These are phyloP conservation scores for Mionectes olivaceus DNA, from an alignment of 2,797 vertebrate genomes.

Conservation along the genomic window DNA sequence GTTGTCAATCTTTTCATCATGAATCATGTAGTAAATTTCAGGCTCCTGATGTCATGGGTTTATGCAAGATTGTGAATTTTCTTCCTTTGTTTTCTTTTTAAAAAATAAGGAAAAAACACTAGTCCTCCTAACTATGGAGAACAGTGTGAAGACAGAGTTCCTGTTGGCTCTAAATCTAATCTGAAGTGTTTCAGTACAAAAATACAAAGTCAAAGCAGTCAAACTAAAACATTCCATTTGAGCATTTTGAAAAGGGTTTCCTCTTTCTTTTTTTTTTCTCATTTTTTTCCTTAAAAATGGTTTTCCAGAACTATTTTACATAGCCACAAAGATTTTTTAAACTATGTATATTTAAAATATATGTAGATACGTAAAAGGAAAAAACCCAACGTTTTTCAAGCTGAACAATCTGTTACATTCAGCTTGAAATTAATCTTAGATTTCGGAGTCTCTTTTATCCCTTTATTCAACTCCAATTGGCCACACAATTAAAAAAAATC, in stretches of 20 bases:
- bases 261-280: accelerated
- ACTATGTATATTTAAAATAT: background rate
- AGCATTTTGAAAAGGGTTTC: background rate
- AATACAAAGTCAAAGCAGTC: background rate
- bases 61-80: background rate
- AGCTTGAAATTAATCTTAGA: background rate
- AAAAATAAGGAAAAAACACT: accelerated
- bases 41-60: background rate
- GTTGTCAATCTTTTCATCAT: background rate
- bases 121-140: background rate
- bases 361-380: background rate
- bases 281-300: background rate
- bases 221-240: background rate
- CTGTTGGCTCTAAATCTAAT: background rate
- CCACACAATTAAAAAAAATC: background rate
- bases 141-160: background rate
- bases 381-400: background rate
- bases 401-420: background rate
- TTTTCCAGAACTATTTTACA: background rate
- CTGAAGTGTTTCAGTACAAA: background rate
- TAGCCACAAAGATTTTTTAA: background rate
- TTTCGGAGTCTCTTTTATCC: background rate
- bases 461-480: background rate
- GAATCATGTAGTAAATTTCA: background rate
- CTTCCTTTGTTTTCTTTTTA: background rate